A percentile compares a stretch with the other conserved stretches of the same genome.
Conservation (phyloP, 2,797 vertebrate genomes). For the Monodelphis domestica region DNA sequence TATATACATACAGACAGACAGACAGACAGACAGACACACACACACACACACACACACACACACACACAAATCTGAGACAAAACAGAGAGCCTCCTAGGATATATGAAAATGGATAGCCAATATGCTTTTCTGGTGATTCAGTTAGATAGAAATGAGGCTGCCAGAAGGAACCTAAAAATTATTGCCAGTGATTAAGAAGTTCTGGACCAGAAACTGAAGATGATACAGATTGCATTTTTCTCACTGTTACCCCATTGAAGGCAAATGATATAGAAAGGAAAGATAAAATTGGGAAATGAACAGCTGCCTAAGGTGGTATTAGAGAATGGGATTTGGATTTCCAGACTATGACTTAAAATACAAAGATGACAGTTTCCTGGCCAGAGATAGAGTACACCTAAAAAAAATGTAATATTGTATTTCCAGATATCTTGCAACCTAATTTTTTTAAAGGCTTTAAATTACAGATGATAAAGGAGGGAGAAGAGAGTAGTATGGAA, state of each 20-base stretch:
- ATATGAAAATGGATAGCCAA: background rate
- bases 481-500: background rate
- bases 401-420: background rate
- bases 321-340: background rate
- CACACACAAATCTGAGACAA: background rate
- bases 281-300: background rate
- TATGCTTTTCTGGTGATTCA: background rate
- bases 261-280: background rate
- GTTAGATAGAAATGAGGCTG: background rate
- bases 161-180: background rate
- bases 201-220: background rate
- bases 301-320: background rate
- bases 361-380: background rate
- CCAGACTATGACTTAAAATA: background rate
- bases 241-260: background rate
- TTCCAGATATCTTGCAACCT: background rate
- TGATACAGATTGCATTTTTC: background rate
- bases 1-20: background rate
- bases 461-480: background rate
- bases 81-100: background rate
- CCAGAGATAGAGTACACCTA: background rate
- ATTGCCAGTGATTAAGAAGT: background rate
- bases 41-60: too few species aligned
- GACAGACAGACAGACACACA: too few species aligned
- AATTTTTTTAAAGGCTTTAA: background rate